A percentile compares a stretch with the other conserved stretches of the same genome.
phyloP scores from a whole-genome alignment of 1,140 invertebrate genomes.

The Coboldia fuscipes region DNA sequence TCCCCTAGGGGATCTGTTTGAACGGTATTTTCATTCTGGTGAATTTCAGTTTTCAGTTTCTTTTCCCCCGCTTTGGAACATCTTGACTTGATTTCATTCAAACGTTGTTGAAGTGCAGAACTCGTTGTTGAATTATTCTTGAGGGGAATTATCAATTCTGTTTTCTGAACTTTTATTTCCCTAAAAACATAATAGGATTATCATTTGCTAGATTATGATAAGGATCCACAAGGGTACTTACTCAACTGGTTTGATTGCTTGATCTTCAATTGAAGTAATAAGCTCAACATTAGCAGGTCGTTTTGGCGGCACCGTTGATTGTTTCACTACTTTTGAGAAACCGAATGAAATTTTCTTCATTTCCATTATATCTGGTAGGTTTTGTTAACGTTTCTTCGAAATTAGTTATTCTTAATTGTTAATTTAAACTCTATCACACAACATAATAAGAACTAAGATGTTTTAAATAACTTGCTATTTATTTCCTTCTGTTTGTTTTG shows the following conservation, averaged over 20 bases:
- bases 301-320: slow-evolving; percentile 26
- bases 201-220: slow-evolving; percentile 1
- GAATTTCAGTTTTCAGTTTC: slow-evolving; percentile 12
- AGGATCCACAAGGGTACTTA: slow-evolving; percentile 21
- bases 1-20: neutral
- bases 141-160: slow-evolving; percentile 39
- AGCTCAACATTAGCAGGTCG: slow-evolving; percentile 30
- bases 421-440: too few species aligned
- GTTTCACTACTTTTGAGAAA: slow-evolving; percentile 47
- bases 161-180: slow-evolving; percentile 23
- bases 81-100: slow-evolving; percentile 12
- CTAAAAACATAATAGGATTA: slow-evolving; percentile 9
- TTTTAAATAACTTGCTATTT: too few species aligned
- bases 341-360: slow-evolving; percentile 56
- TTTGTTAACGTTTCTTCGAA: too few species aligned
- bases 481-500: too few species aligned
- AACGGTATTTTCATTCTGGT: neutral
- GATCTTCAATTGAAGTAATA: slow-evolving; percentile 51
- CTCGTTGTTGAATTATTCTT: slow-evolving; percentile 27
- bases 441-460: too few species aligned
- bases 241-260: slow-evolving; percentile 47
- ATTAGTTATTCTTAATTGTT: too few species aligned
- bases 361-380: slow-evolving; percentile 23
- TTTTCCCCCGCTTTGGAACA: slow-evolving; percentile 14
- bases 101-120: slow-evolving; percentile 23